phyloP scores from a whole-genome alignment of 2,888 invertebrate genomes.

The Acleris holmiana region DNA sequence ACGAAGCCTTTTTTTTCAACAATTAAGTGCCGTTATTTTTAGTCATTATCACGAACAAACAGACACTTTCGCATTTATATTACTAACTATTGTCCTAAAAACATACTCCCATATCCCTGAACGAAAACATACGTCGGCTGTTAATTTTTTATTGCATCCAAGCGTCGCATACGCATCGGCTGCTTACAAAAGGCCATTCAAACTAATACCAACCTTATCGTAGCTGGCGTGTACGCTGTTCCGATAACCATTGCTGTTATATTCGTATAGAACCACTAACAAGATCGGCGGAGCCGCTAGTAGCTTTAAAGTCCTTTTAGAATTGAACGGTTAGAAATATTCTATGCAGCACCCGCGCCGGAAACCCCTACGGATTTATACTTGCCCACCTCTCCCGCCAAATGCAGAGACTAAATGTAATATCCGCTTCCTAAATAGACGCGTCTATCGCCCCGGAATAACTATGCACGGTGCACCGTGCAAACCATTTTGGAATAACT shows the following conservation, averaged over 20 bases:
- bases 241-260: too few relatives aligned
- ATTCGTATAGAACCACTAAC: too few relatives aligned
- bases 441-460: slow-evolving; percentile 82
- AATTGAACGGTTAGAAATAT: slow-evolving; percentile 50
- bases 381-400: slow-evolving; percentile 80
- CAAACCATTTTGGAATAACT: slow-evolving; percentile 48
- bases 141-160: slow-evolving; percentile 73
- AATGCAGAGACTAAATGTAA: slow-evolving; percentile 83
- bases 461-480: slow-evolving; percentile 67
- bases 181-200: slow-evolving; percentile 61
- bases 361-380: slow-evolving; percentile 78
- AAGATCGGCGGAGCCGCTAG: too few relatives aligned
- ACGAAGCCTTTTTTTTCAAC: too few relatives aligned
- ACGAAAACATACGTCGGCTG: slow-evolving; percentile 71
- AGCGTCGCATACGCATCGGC: slow-evolving; percentile 67
- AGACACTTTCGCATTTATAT: too few relatives aligned
- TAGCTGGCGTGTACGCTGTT: too few relatives aligned
- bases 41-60: too few relatives aligned
- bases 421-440: slow-evolving; percentile 85
- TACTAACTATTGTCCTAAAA: slow-evolving; percentile 54
- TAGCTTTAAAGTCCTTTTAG: slow-evolving; percentile 24
- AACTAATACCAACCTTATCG: too few relatives aligned
- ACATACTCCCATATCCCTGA: slow-evolving; percentile 66
- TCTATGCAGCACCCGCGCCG: slow-evolving; percentile 78
- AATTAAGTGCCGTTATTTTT: too few relatives aligned